phyloP scores from a whole-genome alignment of 2,113 vertebrate genomes.

The Zosterops pallidus region DNA sequence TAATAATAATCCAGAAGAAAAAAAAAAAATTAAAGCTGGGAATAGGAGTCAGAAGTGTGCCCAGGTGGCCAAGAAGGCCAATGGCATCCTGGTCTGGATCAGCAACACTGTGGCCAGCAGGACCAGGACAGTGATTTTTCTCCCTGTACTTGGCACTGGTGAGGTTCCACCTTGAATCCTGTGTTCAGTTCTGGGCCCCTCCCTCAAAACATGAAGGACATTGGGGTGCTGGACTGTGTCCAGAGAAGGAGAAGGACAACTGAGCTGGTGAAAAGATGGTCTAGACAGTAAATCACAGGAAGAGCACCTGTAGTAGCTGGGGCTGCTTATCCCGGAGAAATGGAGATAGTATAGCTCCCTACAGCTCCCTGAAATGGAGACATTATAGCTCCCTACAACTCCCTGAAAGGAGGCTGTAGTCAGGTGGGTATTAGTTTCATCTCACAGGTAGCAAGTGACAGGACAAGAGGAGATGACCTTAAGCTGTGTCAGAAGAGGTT shows the following conservation, averaged over 20 bases:
- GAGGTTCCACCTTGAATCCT: neutral
- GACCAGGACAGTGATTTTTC: neutral
- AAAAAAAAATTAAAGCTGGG: neutral
- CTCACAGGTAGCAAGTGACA: neutral
- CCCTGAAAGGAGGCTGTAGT: neutral
- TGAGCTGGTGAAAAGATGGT: neutral
- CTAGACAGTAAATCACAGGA: neutral
- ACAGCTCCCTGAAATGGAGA: neutral
- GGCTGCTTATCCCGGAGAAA: neutral
- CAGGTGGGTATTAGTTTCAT: rapidly evolving
- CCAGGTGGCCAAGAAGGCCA: neutral
- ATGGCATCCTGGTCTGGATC: neutral
- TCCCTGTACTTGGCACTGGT: rapidly evolving
- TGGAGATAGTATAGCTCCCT: rapidly evolving
- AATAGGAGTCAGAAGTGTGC: neutral
- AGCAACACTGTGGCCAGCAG: neutral
- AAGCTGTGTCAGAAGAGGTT: neutral
- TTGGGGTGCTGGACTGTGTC: neutral
- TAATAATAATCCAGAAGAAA: neutral
- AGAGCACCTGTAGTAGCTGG: neutral
- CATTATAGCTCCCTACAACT: rapidly evolving
- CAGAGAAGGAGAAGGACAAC: neutral
- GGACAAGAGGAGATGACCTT: neutral
- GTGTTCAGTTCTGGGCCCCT: neutral
- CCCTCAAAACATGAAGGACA: neutral